A percentile compares a stretch with the other conserved stretches of the same genome.
Evolutionary conservation across 2,797 vertebrate species (phyloP).

Genomic region (Enteromius argenteus): DNA sequence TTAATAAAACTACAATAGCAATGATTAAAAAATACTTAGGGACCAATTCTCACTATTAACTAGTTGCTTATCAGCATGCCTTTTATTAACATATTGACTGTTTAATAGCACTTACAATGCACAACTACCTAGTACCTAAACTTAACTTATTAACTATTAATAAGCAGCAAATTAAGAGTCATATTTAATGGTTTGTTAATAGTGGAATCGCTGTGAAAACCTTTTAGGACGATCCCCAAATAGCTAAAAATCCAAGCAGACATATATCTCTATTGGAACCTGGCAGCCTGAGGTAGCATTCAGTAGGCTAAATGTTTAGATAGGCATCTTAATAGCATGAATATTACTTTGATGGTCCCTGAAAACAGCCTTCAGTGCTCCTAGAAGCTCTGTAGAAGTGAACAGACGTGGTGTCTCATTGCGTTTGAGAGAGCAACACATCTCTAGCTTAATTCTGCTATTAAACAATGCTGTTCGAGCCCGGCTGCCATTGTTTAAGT

Average conservation of each 20-base stretch:
- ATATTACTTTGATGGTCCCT: constrained; percentile 31
- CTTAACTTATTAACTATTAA: too few relatives aligned
- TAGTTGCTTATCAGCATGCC: background rate
- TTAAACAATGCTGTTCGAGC: constrained; percentile 44
- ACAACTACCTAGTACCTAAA: too few relatives aligned
- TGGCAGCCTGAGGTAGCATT: constrained; percentile 40
- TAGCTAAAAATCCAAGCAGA: background rate
- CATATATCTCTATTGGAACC: background rate
- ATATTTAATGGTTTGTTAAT: too few relatives aligned
- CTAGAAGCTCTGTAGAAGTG: constrained; percentile 7
- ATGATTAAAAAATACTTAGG: background rate
- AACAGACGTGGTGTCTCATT: constrained; percentile 32
- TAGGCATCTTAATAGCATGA: constrained; percentile 13
- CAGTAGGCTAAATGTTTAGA: constrained; percentile 37
- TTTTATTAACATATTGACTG: background rate
- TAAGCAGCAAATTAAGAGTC: too few relatives aligned
- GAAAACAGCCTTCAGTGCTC: constrained; percentile 14
- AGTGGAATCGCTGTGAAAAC: background rate
- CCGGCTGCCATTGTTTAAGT: constrained; percentile 40
- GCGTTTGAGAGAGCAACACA: constrained; percentile 40
- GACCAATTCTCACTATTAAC: background rate
- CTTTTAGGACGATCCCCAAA: background rate
- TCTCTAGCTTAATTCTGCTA: constrained; percentile 42
- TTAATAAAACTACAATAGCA: background rate
- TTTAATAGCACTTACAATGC: background rate